A percentile compares a stretch with the other conserved stretches of the same genome.
These are phyloP conservation scores for Ips typographus DNA, from an alignment of 1,140 invertebrate species.

Conservation along the genomic window DNA sequence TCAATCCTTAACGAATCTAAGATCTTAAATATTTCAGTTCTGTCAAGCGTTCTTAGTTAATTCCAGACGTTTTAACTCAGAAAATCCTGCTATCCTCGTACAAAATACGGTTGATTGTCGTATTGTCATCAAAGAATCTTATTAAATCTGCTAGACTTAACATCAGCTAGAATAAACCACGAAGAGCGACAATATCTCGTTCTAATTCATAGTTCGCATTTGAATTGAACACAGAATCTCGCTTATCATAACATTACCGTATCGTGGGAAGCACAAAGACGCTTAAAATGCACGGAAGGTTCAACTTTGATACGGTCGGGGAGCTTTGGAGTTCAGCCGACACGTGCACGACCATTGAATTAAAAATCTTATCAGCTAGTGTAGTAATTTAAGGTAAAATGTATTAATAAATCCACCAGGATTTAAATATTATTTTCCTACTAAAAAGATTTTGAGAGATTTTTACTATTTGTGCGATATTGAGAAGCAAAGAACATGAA, in stretches of 20 bases:
- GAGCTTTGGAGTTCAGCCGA: constrained; percentile 1
- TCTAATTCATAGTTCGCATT: constrained; percentile 14
- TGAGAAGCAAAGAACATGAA: too few species aligned
- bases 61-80: too few species aligned
- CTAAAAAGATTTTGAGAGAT: too few species aligned
- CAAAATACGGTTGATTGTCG: too few species aligned
- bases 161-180: too few species aligned
- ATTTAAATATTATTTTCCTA: too few species aligned
- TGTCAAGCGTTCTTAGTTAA: too few species aligned
- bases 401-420: too few species aligned
- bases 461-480: too few species aligned
- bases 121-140: too few species aligned
- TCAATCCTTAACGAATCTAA: not conserved
- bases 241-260: constrained; percentile 24
- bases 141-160: too few species aligned
- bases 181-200: constrained; percentile 5
- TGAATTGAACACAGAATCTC: constrained; percentile 19
- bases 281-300: constrained; percentile 21
- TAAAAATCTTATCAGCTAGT: constrained; percentile 7
- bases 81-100: too few species aligned
- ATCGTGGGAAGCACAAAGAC: constrained; percentile 16
- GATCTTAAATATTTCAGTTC: not conserved
- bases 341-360: constrained; percentile 15
- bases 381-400: not conserved
- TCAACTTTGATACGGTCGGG: constrained; percentile 11